Evolutionary conservation across 1,140 invertebrate genomes (phyloP).

Genomic region (Magallana gigas): DNA sequence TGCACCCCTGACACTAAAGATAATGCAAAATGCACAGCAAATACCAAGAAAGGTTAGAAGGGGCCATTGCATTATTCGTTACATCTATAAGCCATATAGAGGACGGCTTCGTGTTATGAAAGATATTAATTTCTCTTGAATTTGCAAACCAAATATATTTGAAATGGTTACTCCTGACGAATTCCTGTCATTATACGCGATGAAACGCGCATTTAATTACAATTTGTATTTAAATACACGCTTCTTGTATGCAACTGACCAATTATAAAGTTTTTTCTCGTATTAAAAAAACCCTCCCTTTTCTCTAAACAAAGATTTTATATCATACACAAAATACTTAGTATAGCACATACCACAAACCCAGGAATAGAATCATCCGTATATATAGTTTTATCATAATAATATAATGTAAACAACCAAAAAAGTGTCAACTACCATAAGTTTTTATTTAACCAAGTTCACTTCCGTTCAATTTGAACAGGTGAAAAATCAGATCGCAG

Average conservation of each 20-base stretch:
- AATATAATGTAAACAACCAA: not conserved
- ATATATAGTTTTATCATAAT: no score
- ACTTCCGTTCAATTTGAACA: constrained; percentile 9
- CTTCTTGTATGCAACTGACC: not conserved
- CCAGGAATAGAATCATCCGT: no score
- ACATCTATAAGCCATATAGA: not conserved
- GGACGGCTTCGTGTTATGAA: not conserved
- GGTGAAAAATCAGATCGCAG: not conserved
- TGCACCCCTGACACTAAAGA: not conserved
- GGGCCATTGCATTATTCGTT: not conserved
- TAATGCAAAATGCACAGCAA: not conserved
- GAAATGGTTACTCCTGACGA: constrained; percentile 6
- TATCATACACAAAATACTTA: not conserved
- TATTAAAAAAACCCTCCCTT: not conserved
- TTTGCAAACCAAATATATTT: constrained; percentile 34
- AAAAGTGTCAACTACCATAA: not conserved
- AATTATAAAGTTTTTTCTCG: constrained; percentile 2
- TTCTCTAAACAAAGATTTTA: not conserved
- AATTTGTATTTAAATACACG: constrained; percentile 29
- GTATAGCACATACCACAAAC: no score
- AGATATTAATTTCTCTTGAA: constrained; percentile 11
- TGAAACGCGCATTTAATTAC: constrained; percentile 20
- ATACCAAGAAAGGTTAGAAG: not conserved
- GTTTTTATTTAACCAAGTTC: not conserved
- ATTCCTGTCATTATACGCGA: constrained; percentile 9